Conservation (phyloP, 2,888 invertebrate species). For the Eristalis pertinax region DNA sequence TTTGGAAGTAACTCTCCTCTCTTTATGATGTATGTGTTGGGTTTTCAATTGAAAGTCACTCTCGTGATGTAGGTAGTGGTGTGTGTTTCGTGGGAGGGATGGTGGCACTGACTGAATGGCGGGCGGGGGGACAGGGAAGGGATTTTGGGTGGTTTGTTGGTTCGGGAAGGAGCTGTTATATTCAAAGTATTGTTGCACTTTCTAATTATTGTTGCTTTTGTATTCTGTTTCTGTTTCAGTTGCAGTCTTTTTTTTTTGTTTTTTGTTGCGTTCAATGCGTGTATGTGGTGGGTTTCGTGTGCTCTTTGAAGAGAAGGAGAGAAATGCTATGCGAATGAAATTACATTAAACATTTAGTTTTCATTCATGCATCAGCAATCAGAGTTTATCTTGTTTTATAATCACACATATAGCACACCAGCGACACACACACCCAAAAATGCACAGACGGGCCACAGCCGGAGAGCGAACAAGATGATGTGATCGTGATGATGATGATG, state of each 20-base stretch:
- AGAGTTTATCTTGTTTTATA: not conserved
- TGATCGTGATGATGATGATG: not conserved
- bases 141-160: not conserved
- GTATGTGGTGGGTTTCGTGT: not conserved
- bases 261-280: not conserved
- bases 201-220: constrained; percentile 41
- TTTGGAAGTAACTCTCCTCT: not conserved
- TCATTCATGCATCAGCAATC: not conserved
- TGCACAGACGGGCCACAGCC: not conserved
- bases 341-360: not conserved
- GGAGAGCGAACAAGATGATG: not conserved
- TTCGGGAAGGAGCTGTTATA: not conserved
- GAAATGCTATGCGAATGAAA: not conserved
- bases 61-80: not conserved
- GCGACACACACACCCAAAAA: not conserved
- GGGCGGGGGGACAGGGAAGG: not conserved
- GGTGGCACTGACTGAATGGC: not conserved
- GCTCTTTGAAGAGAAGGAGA: not conserved
- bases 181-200: constrained; percentile 27
- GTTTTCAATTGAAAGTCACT: not conserved
- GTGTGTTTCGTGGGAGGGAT: not conserved
- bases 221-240: too few species aligned
- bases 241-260: not conserved
- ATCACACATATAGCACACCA: not conserved
- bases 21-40: not conserved